phyloP scores from a whole-genome alignment of 2,797 vertebrate species.

The Babyrousa celebensis region DNA sequence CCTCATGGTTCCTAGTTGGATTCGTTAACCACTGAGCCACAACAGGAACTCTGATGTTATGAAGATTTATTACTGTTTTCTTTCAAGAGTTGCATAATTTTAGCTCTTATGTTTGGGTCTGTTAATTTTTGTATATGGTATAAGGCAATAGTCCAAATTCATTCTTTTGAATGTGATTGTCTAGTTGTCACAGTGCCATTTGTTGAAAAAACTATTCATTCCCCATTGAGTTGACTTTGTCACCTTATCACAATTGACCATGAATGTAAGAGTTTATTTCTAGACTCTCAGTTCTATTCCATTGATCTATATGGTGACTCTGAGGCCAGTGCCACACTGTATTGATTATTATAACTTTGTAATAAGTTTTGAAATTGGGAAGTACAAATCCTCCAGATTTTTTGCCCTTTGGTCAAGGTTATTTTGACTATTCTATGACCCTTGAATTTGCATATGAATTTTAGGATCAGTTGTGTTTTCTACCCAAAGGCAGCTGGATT shows the following conservation, averaged over 20 bases:
- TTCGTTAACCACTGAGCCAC: no score
- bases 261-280: constrained; percentile 18
- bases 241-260: background rate
- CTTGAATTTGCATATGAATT: constrained; percentile 23
- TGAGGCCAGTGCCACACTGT: background rate
- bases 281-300: background rate
- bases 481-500: background rate
- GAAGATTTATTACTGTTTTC: background rate
- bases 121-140: background rate
- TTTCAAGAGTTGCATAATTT: background rate
- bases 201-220: background rate
- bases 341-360: background rate
- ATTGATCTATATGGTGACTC: background rate
- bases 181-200: background rate
- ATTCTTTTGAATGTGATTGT: background rate
- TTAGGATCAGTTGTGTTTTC: constrained; percentile 19
- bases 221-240: background rate
- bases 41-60: background rate
- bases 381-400: background rate
- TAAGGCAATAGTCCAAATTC: background rate
- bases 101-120: background rate
- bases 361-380: background rate
- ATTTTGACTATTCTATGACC: background rate
- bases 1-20: no score
- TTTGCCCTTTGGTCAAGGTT: background rate